Conservation (phyloP, 2,113 vertebrate genomes). For the Pangasianodon hypophthalmus region DNA sequence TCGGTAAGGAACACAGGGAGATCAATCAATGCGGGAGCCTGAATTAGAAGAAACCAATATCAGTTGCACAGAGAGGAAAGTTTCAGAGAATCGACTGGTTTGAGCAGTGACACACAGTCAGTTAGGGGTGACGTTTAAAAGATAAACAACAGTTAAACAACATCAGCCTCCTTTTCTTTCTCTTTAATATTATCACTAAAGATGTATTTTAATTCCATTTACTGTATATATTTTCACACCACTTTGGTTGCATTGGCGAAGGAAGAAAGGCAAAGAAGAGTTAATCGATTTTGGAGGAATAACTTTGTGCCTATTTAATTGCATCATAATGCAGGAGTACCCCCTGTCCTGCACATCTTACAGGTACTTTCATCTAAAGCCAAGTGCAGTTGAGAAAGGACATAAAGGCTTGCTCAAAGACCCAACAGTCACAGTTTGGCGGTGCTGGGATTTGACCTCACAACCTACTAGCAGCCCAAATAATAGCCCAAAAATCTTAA, state of each 20-base stretch:
- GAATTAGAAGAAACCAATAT: not conserved
- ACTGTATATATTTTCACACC: not conserved
- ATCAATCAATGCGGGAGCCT: not conserved
- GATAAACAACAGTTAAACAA: too few species aligned
- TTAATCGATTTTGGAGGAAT: not conserved
- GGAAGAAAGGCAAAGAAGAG: not conserved
- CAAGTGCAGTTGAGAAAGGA: not conserved
- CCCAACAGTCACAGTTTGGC: not conserved
- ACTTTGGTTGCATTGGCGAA: not conserved
- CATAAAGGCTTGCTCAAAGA: not conserved
- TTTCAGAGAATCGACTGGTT: not conserved
- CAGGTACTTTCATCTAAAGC: not conserved
- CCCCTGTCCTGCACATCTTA: not conserved
- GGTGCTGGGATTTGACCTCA: not conserved
- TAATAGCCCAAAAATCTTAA: not conserved
- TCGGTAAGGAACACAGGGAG: constrained; percentile 77
- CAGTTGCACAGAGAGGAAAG: not conserved
- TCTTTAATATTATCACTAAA: not conserved
- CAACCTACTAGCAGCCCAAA: not conserved
- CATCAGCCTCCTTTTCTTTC: not conserved
- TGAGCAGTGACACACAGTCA: not conserved
- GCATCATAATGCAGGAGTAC: not conserved
- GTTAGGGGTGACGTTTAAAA: not conserved
- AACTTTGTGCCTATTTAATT: not conserved
- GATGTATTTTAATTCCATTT: not conserved